phyloP scores from a whole-genome alignment of 1,140 invertebrate species.

The Scaptomyza graminum region DNA sequence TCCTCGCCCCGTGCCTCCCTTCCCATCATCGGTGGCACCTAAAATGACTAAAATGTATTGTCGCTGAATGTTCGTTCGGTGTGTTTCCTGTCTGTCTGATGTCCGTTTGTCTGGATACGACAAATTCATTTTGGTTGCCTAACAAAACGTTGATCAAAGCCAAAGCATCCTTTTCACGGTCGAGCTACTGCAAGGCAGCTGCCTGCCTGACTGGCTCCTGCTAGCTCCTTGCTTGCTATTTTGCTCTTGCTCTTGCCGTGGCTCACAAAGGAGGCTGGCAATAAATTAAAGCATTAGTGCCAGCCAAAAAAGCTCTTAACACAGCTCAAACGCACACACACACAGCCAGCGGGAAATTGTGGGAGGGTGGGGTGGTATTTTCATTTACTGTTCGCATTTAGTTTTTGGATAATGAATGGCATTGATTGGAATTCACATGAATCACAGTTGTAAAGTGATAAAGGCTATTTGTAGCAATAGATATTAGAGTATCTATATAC shows the following conservation, averaged over 20 bases:
- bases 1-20: neutral
- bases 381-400: slow-evolving; percentile 69
- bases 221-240: neutral
- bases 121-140: slow-evolving; percentile 74
- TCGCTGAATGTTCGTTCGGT: slow-evolving; percentile 22
- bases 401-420: slow-evolving; percentile 76
- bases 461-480: slow-evolving; percentile 55
- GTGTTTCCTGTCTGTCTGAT: slow-evolving; percentile 10
- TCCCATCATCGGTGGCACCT: slow-evolving; percentile 1
- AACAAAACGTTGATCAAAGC: slow-evolving; percentile 78
- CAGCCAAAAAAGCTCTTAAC: slow-evolving; percentile 66
- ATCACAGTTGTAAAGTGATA: slow-evolving; percentile 76
- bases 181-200: slow-evolving; percentile 35
- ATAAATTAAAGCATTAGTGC: slow-evolving; percentile 76
- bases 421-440: slow-evolving; percentile 76
- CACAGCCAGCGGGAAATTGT: neutral
- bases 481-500: neutral
- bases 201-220: slow-evolving; percentile 1
- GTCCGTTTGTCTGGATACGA: slow-evolving; percentile 50
- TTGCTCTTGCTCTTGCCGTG: slow-evolving; percentile 8
- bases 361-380: slow-evolving; percentile 22
- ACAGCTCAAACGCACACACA: slow-evolving; percentile 26
- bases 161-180: slow-evolving; percentile 76
- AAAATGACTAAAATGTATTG: slow-evolving; percentile 56
- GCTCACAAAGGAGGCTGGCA: slow-evolving; percentile 63